A percentile compares a stretch with the other conserved stretches of the same genome.
Conservation (phyloP, 2,888 invertebrate species). For the Selenia dentaria region DNA sequence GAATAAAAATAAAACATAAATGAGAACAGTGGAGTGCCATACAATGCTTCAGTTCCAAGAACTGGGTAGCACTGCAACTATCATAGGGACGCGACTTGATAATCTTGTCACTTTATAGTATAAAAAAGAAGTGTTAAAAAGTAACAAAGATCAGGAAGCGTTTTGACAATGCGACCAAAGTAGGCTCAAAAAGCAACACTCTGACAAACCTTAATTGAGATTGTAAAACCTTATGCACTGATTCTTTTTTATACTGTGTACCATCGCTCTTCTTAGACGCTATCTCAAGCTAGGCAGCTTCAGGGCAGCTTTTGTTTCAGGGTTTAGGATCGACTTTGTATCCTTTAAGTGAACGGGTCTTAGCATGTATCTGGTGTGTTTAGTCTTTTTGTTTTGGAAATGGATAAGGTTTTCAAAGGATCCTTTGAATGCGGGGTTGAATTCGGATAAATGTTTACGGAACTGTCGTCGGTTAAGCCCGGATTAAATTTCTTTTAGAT, state of each 20-base stretch:
- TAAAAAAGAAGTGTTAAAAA: no score
- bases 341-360: slow-evolving; percentile 52
- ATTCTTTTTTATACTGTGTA: neutral
- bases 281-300: slow-evolving; percentile 56
- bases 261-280: slow-evolving; percentile 22
- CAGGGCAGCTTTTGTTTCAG: slow-evolving; percentile 58
- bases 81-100: no score
- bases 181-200: no score
- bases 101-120: no score
- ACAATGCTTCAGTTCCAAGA: no score
- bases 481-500: slow-evolving; percentile 10
- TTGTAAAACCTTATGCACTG: no score
- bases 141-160: no score
- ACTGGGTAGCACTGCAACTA: no score
- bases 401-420: slow-evolving; percentile 16
- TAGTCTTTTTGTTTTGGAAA: slow-evolving; percentile 28
- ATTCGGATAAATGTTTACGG: slow-evolving; percentile 8
- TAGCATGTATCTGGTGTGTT: slow-evolving; percentile 36
- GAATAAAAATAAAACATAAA: no score
- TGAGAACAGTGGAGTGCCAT: no score
- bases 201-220: no score
- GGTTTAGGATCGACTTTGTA: slow-evolving; percentile 51
- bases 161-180: no score
- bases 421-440: slow-evolving; percentile 10
- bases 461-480: neutral